Conservation (phyloP, 1,140 invertebrate species). For the Drosophila kurseongensis region DNA sequence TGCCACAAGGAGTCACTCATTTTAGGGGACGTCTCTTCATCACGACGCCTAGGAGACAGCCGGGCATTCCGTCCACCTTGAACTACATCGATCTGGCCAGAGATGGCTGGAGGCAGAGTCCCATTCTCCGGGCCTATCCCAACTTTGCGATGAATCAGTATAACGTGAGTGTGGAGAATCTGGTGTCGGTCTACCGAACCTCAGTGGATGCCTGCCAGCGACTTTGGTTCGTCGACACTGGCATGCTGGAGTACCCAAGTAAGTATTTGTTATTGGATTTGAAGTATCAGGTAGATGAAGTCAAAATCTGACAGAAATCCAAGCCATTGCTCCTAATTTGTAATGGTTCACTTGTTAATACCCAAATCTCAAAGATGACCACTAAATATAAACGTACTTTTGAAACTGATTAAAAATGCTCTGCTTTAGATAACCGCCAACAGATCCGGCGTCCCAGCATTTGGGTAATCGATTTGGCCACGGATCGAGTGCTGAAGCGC, state of each 20-base stretch:
- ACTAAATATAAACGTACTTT: no score
- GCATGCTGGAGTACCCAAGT: conserved; percentile 84
- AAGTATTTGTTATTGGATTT: conserved; percentile 2
- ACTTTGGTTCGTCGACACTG: conserved; percentile 91
- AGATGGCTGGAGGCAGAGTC: conserved; percentile 84
- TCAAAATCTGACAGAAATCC: no score
- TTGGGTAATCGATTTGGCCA: conserved; percentile 88
- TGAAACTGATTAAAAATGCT: neutral
- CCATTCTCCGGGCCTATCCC: conserved; percentile 88
- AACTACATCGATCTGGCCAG: conserved; percentile 87
- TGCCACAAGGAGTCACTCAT: conserved; percentile 89
- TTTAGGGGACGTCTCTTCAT: conserved; percentile 89
- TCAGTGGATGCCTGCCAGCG: conserved; percentile 88
- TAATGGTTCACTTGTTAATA: no score
- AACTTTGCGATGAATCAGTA: conserved; percentile 86
- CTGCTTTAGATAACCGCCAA: conserved; percentile 85
- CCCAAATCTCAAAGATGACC: no score
- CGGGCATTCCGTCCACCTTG: conserved; percentile 89
- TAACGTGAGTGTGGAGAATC: conserved; percentile 75
- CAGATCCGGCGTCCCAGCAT: conserved; percentile 87
- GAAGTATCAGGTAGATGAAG: no score
- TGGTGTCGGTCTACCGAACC: conserved; percentile 89
- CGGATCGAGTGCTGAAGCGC: conserved; percentile 78
- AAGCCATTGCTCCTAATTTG: no score
- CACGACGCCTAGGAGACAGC: conserved; percentile 88